Percentiles rank a stretch among this genome's conserved stretches.
These are phyloP conservation scores for Propithecus perrieri DNA, from an alignment of 2,797 vertebrate species.

Conservation along the genomic window DNA sequence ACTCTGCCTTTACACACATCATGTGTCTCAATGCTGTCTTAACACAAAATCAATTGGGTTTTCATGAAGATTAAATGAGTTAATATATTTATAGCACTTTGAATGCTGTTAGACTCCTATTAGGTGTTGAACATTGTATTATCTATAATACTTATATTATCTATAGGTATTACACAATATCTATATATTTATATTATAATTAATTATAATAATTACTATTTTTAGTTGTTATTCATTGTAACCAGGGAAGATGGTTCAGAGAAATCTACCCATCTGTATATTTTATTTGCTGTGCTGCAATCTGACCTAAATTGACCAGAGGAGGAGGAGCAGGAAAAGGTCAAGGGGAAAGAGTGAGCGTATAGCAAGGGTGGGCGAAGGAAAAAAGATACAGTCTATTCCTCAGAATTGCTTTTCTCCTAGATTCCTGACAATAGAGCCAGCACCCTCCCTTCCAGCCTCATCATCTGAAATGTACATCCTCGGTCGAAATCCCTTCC, in stretches of 20 bases:
- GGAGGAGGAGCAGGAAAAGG: not conserved
- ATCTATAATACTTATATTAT: not conserved
- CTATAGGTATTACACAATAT: not conserved
- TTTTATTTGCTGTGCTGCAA: not conserved
- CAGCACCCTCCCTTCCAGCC: not conserved
- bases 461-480: not conserved
- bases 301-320: constrained; percentile 17
- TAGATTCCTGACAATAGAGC: not conserved
- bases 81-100: not conserved
- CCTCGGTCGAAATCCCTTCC: not conserved
- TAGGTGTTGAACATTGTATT: constrained; percentile 1
- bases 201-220: constrained; percentile 8
- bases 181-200: not conserved
- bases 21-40: not conserved
- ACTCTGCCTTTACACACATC: constrained; percentile 15
- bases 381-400: not conserved
- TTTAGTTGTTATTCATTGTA: not conserved
- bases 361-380: not conserved
- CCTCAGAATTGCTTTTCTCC: not conserved
- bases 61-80: not conserved
- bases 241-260: not conserved
- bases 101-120: not conserved
- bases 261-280: not conserved
- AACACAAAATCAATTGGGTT: not conserved
- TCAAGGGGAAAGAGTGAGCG: not conserved